These are phyloP conservation scores for Amphiura filiformis DNA, from an alignment of 35 echinoderm and acorn worm species.

Conservation along the genomic window DNA sequence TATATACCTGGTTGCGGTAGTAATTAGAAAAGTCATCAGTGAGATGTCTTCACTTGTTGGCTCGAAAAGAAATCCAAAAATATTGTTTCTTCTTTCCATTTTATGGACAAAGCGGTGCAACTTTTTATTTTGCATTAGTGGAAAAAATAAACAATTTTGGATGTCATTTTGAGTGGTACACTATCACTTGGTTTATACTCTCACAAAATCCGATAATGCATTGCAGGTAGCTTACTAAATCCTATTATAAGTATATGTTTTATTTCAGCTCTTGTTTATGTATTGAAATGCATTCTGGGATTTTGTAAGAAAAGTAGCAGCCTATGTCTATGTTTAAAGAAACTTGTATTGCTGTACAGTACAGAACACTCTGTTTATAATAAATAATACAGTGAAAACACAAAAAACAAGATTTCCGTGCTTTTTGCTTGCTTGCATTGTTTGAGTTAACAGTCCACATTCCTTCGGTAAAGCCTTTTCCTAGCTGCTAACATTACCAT, in stretches of 20 bases:
- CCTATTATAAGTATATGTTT: background rate
- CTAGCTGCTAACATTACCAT: too few relatives aligned
- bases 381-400: constrained; percentile 15
- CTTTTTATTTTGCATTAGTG: too few relatives aligned
- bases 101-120: too few relatives aligned
- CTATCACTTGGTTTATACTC: background rate
- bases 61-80: too few relatives aligned
- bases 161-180: background rate
- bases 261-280: constrained; percentile 7
- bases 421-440: background rate
- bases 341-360: constrained; percentile 7
- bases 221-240: background rate
- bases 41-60: too few relatives aligned
- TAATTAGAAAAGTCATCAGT: too few relatives aligned
- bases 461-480: background rate
- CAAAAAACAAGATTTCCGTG: background rate
- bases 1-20: too few relatives aligned
- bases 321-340: constrained; percentile 3
- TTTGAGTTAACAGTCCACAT: background rate
- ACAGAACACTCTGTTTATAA: constrained; percentile 15
- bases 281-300: constrained; percentile 5
- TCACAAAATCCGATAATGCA: background rate
- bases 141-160: background rate
- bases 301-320: background rate
- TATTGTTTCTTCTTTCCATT: too few relatives aligned